These are phyloP conservation scores for Drosophila koepferae DNA, from an alignment of 2,888 invertebrate genomes.

Conservation along the genomic window DNA sequence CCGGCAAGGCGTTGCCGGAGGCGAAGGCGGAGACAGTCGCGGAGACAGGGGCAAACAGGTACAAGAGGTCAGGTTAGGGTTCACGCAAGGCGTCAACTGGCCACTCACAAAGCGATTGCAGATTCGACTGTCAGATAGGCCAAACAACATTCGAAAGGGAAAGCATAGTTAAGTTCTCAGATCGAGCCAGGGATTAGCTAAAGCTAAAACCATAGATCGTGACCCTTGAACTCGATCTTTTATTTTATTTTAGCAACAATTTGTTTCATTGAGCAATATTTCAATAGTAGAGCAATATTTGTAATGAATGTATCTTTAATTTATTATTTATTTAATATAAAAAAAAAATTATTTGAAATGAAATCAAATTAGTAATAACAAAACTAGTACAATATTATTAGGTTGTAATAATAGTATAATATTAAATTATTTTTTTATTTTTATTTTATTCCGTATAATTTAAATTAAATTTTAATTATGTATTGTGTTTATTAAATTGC, in stretches of 20 bases:
- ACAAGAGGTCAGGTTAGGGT: constrained; percentile 46
- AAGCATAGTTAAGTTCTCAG: constrained; percentile 42
- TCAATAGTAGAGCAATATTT: background rate
- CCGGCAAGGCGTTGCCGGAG: background rate
- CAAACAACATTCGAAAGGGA: constrained; percentile 41
- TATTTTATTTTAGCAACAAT: background rate
- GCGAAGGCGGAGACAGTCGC: constrained; percentile 1
- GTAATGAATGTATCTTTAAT: too few relatives aligned
- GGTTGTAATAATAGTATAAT: too few relatives aligned
- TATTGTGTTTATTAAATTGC: too few relatives aligned
- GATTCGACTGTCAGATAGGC: constrained; percentile 57
- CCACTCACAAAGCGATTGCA: constrained; percentile 69
- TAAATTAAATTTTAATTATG: too few relatives aligned
- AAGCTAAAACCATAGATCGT: background rate
- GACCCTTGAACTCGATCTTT: constrained; percentile 9
- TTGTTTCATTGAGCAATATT: background rate
- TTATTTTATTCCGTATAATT: too few relatives aligned
- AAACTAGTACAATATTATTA: too few relatives aligned
- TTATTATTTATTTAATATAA: too few relatives aligned
- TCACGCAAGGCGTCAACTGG: constrained; percentile 69
- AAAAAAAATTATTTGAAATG: too few relatives aligned
- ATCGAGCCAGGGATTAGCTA: constrained; percentile 11
- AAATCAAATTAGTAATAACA: too few relatives aligned
- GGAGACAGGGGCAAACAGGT: constrained; percentile 18
- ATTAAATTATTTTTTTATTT: too few relatives aligned